Conservation (phyloP, 2,888 invertebrate genomes). For the Desoria tigrina region DNA sequence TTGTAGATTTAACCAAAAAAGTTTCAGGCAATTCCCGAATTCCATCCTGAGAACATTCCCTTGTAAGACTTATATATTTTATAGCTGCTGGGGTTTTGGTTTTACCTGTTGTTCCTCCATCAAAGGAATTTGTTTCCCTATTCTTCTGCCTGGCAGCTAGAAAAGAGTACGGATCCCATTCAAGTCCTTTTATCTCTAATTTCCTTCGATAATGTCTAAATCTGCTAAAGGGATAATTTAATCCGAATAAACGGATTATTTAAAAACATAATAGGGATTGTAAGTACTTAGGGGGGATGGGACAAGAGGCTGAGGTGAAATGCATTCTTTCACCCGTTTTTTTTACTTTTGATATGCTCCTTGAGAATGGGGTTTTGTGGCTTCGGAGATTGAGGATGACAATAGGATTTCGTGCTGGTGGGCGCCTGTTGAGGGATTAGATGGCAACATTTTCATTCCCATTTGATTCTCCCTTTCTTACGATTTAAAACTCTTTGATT, state of each 20-base stretch:
- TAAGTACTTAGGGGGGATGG: not conserved
- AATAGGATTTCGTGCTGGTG: constrained; percentile 46
- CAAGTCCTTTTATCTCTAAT: not conserved
- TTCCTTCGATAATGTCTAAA: constrained; percentile 18
- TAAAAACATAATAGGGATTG: not conserved
- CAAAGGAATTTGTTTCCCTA: not conserved
- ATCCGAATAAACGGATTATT: constrained; percentile 23
- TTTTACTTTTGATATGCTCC: not conserved
- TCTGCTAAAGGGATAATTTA: constrained; percentile 18
- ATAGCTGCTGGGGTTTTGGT: constrained; percentile 1
- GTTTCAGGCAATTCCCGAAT: too few species aligned
- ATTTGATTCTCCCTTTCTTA: constrained; percentile 26
- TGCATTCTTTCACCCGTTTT: not conserved
- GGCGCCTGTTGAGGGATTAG: constrained; percentile 46
- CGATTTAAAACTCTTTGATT: constrained; percentile 17
- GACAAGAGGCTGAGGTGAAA: constrained; percentile 10
- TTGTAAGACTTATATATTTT: too few species aligned
- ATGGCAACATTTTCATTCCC: constrained; percentile 33
- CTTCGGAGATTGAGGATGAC: constrained; percentile 20
- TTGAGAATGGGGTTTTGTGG: constrained; percentile 4
- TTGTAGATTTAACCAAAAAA: too few species aligned
- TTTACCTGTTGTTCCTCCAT: too few species aligned
- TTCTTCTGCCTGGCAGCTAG: constrained; percentile 4
- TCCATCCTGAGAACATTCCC: too few species aligned
- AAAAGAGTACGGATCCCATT: too few species aligned